These are phyloP conservation scores for Hemibagrus guttatus DNA, from an alignment of 2,797 vertebrate species.

Conservation along the genomic window DNA sequence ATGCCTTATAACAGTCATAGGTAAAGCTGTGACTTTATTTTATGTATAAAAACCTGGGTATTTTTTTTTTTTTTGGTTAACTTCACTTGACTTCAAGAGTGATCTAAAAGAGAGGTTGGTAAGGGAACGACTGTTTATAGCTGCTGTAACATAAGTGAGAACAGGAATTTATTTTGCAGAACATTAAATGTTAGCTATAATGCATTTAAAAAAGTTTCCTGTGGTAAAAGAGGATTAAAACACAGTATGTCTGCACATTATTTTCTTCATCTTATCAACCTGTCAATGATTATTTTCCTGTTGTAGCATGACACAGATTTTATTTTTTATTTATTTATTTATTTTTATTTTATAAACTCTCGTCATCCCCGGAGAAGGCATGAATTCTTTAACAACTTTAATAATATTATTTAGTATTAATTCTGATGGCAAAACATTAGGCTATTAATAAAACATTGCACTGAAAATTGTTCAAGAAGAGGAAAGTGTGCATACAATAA, in stretches of 20 bases:
- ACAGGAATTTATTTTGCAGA: background rate
- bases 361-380: too few relatives aligned
- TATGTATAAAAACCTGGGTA: too few relatives aligned
- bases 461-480: background rate
- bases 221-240: background rate
- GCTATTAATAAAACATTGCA: background rate
- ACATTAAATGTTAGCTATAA: background rate
- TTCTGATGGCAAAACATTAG: background rate
- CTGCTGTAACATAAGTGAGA: too few relatives aligned
- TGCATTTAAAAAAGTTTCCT: background rate
- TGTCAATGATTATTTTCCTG: background rate
- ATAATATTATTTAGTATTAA: background rate
- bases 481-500: background rate
- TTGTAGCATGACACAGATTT: background rate
- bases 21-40: too few relatives aligned
- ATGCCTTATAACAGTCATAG: too few relatives aligned
- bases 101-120: background rate
- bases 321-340: too few relatives aligned
- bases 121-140: background rate
- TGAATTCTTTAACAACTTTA: background rate
- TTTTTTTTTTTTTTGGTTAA: too few relatives aligned
- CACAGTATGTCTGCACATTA: background rate
- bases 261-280: background rate
- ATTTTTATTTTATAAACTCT: too few relatives aligned
- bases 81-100: background rate